Conservation (phyloP, 1,140 invertebrate species). For the Drosophila seguyi region DNA sequence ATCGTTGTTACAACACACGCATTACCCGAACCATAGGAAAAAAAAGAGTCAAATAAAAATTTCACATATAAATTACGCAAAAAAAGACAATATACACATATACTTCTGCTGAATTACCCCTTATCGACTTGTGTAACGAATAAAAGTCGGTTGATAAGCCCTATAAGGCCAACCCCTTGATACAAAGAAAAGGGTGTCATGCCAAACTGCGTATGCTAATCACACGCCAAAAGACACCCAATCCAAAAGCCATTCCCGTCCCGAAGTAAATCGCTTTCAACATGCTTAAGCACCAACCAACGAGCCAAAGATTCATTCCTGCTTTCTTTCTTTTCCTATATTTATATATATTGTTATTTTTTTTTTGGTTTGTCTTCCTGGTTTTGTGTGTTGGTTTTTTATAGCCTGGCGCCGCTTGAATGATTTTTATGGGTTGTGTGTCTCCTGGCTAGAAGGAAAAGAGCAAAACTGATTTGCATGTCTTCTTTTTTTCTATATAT, state of each 20-base stretch:
- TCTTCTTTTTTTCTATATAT: conserved; percentile 23
- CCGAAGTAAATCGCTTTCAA: conserved; percentile 54
- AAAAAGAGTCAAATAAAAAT: conserved; percentile 42
- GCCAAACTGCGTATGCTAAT: conserved; percentile 78
- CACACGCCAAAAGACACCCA: conserved; percentile 60
- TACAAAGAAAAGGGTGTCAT: conserved; percentile 60
- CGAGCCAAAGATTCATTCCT: conserved; percentile 66
- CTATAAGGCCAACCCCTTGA: conserved; percentile 69
- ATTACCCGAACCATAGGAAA: conserved; percentile 34
- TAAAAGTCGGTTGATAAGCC: conserved; percentile 79
- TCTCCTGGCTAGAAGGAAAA: conserved; percentile 29
- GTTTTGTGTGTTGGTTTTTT: conserved; percentile 75
- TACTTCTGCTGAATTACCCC: conserved; percentile 42
- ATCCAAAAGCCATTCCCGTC: conserved; percentile 20
- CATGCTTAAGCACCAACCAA: conserved; percentile 73
- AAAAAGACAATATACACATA: conserved; percentile 22
- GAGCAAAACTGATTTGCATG: conserved; percentile 73
- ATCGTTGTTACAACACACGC: conserved; percentile 46
- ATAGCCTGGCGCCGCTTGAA: conserved; percentile 79
- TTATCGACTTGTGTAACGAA: conserved; percentile 80
- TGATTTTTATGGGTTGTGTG: conserved; percentile 73
- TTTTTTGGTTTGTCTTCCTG: conserved; percentile 49
- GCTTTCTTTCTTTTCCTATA: conserved; percentile 32
- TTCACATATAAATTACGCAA: conserved; percentile 74
- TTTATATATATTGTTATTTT: conserved; percentile 39